Evolutionary conservation across 2,888 invertebrate species (phyloP), one percentile per base, ranked within the genome.

Genomic region (Thecocarcelia acutangulata): DNA sequence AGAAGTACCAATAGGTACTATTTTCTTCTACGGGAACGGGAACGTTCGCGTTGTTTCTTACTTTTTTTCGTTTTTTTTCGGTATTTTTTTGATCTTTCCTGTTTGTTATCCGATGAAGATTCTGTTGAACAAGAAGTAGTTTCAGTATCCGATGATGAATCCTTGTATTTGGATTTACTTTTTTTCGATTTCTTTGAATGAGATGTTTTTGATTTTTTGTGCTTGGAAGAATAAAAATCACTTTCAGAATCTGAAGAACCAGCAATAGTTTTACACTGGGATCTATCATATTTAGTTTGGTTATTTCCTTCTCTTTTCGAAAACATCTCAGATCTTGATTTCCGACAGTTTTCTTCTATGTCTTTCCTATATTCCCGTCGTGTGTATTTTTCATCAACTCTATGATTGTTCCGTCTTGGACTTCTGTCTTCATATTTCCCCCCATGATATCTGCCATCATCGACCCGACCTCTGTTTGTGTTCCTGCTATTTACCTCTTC

Each of bases 51-150:
- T 37, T 87, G 87, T 44, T 88, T 87, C 83, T 90, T 91, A 77
- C 89, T 90, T 73, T 89, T 90, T 74, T 91, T 91, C 1, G 89
- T 88, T 82, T 90, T 90, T 83, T 89, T 90, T 79, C 90, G 90
- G 61, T 89, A 87, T 11, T 86, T 87, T 28, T 86, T 88, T 56
- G 78, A 83, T 66, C 76, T 85, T 12, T 86, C 85, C 8, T 87
- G 87, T 0, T 87, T 86, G 2, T 86, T 81, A 63, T 5, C 83
- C 48, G 21, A 85, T 68, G 11, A 37, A 12, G 77, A 72, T 17
- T 68, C 48, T 1, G 48, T n/a, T 44, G 56, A 11, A n/a, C 73
- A 68, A 1, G 61, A 40, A 6, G 50, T 44, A 28, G 19, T 46
- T 44, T 63, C 79, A 1, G 37, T 15, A 24, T 82, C 74, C 2